These are phyloP conservation scores for Selene dorsalis DNA, from an alignment of 2,797 vertebrate species.

Conservation along the genomic window DNA sequence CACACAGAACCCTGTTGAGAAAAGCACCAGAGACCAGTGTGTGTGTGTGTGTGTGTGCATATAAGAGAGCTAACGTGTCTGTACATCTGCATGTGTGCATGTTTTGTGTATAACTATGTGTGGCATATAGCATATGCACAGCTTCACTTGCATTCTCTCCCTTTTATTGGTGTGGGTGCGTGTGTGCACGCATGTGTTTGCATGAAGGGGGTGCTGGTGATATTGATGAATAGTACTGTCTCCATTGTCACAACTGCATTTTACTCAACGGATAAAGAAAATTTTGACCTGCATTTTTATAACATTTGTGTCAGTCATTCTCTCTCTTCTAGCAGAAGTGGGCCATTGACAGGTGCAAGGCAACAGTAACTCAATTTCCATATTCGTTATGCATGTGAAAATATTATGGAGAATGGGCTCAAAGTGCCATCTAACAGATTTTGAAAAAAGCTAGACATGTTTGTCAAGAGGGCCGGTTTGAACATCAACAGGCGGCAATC, in stretches of 20 bases:
- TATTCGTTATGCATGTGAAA: slow-evolving; percentile 8
- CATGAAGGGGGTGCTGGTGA: background rate
- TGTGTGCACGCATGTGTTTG: background rate
- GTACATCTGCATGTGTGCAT: background rate
- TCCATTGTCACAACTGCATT: background rate
- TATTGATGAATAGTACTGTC: background rate
- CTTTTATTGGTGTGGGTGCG: background rate
- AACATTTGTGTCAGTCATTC: slow-evolving; percentile 4
- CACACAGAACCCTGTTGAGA: slow-evolving; percentile 21
- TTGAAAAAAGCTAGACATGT: background rate
- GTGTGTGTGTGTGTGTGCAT: background rate
- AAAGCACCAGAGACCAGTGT: slow-evolving; percentile 5
- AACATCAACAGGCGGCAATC: slow-evolving; percentile 6
- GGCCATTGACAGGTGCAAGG: slow-evolving; percentile 1
- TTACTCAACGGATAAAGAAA: slow-evolving; percentile 6
- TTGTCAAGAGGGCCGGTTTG: background rate
- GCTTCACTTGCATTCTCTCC: background rate
- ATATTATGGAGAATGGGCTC: background rate
- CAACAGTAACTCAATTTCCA: background rate
- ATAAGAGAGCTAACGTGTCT: background rate
- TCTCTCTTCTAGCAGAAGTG: background rate
- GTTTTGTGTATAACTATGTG: background rate
- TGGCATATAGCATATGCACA: background rate
- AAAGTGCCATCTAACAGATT: background rate
- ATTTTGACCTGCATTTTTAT: background rate